These are phyloP conservation scores for Pangasius sanitwongsei DNA, from an alignment of 2,797 vertebrate genomes.

Conservation along the genomic window DNA sequence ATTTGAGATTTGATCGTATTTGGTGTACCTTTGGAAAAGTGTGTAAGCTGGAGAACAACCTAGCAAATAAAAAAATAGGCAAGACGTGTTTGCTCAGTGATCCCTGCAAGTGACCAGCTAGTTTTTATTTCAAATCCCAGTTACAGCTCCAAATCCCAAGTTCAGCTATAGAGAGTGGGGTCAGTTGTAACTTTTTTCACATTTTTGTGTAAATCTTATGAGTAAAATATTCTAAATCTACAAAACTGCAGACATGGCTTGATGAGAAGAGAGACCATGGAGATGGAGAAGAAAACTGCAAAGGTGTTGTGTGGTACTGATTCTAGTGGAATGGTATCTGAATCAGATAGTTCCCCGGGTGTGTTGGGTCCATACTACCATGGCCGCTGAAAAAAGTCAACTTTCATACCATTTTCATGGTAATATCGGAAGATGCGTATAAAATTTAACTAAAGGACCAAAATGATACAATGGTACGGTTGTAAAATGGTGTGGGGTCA, in stretches of 20 bases:
- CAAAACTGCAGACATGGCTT: background rate
- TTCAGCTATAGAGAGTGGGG: background rate
- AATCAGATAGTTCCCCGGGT: background rate
- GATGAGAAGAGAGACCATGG: background rate
- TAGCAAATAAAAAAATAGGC: background rate
- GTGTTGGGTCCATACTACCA: background rate
- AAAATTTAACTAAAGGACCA: background rate
- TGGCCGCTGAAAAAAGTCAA: background rate
- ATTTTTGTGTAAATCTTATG: background rate
- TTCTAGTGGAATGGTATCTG: background rate
- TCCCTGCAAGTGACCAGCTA: background rate
- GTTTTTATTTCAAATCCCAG: background rate
- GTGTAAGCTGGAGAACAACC: background rate
- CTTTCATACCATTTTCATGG: background rate
- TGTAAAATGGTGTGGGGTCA: background rate
- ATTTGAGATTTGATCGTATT: background rate
- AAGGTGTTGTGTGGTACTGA: background rate
- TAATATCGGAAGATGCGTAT: background rate
- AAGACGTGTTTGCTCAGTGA: background rate
- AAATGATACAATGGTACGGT: background rate
- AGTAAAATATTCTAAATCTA: background rate
- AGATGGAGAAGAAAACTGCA: background rate
- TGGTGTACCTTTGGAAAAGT: background rate
- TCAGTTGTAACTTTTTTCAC: background rate
- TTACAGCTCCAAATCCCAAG: background rate